These are phyloP conservation scores for Lasiurus cinereus DNA, from an alignment of 2,113 vertebrate species.

Conservation along the genomic window DNA sequence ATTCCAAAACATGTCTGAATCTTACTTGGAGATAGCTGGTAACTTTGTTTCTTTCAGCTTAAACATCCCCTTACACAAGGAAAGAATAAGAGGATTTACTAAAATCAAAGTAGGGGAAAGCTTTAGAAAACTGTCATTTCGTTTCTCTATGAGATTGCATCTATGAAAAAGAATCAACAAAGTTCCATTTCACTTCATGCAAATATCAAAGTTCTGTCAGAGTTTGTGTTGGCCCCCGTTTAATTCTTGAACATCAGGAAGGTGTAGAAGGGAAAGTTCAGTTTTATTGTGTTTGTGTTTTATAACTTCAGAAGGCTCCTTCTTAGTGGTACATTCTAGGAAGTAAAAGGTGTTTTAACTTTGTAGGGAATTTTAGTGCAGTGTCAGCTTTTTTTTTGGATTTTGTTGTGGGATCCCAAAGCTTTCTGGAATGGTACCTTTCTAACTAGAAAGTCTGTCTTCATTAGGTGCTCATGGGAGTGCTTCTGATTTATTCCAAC, in stretches of 20 bases:
- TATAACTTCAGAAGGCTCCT: background rate
- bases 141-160: background rate
- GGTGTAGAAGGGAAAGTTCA: background rate
- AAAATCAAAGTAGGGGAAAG: background rate
- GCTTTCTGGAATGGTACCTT: background rate
- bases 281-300: background rate
- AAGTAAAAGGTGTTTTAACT: background rate
- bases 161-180: background rate
- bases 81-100: background rate
- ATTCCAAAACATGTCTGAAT: background rate
- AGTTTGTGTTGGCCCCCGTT: background rate
- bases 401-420: background rate
- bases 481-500: background rate
- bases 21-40: background rate
- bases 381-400: background rate
- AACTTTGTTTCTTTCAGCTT: constrained; percentile 18
- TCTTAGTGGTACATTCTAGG: background rate
- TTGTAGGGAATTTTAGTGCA: background rate
- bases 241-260: constrained; percentile 17
- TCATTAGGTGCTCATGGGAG: background rate
- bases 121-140: background rate
- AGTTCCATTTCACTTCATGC: background rate
- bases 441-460: background rate
- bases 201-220: background rate
- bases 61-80: background rate